Percentiles rank a stretch among this genome's conserved stretches.
Evolutionary conservation across 1,140 invertebrate species (phyloP).

Genomic region (Tigriopus japonicus): DNA sequence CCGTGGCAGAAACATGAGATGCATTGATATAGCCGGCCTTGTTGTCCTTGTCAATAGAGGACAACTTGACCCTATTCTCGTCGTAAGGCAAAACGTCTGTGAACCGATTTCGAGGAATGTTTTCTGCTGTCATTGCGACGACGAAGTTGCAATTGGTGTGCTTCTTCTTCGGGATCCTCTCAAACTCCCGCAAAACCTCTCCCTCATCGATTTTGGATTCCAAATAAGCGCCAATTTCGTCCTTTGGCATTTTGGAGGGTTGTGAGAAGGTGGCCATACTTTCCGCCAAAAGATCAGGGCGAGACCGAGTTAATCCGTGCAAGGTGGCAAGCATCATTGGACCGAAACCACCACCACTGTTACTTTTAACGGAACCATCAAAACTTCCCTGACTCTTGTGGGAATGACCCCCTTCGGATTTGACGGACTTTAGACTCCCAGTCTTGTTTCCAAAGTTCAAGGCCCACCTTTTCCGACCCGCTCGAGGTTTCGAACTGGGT

Average conservation of each 20-base stretch:
- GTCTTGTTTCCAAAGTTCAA: slow-evolving; percentile 8
- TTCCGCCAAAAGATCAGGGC: slow-evolving; percentile 6
- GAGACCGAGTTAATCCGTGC: background rate
- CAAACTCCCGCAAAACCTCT: slow-evolving; percentile 66
- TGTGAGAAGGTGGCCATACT: background rate
- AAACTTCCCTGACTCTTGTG: too few species aligned
- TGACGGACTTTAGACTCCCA: slow-evolving; percentile 8
- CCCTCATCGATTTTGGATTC: slow-evolving; percentile 58
- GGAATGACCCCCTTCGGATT: background rate
- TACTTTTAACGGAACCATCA: too few species aligned
- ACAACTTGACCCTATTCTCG: slow-evolving; percentile 56
- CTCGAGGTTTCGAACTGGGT: background rate
- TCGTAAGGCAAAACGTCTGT: slow-evolving; percentile 68
- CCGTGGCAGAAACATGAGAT: slow-evolving; percentile 57
- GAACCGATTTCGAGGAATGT: slow-evolving; percentile 36
- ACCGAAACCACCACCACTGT: background rate
- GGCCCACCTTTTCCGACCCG: slow-evolving; percentile 8
- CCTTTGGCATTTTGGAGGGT: slow-evolving; percentile 11
- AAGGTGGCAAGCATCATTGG: slow-evolving; percentile 6
- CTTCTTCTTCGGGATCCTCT: slow-evolving; percentile 59
- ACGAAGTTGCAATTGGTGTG: slow-evolving; percentile 35
- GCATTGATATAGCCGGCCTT: slow-evolving; percentile 73
- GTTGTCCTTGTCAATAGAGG: slow-evolving; percentile 50
- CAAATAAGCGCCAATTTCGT: slow-evolving; percentile 28
- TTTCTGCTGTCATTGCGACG: slow-evolving; percentile 43